Conservation (phyloP, 2,113 vertebrate genomes). For the Macroglossus sobrinus region DNA sequence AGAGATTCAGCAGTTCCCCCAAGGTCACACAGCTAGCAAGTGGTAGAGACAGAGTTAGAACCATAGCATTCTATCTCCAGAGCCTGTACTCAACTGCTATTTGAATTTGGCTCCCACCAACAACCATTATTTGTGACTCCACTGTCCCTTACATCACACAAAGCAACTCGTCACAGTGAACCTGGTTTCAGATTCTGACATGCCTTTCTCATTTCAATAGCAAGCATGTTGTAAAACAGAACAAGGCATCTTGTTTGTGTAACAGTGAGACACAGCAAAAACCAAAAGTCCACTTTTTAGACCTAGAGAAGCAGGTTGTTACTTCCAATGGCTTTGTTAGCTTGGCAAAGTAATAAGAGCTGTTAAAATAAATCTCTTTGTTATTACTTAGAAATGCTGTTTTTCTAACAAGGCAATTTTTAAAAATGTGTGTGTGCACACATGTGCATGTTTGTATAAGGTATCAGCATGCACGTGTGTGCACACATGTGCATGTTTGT, state of each 20-base stretch:
- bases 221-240: not conserved
- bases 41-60: not conserved
- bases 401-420: not conserved
- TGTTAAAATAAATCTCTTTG: not conserved
- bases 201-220: not conserved
- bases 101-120: not conserved
- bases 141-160: not conserved
- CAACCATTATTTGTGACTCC: not conserved
- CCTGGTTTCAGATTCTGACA: not conserved
- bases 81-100: not conserved
- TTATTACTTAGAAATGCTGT: not conserved
- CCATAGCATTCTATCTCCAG: not conserved
- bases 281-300: not conserved
- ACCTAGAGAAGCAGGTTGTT: not conserved
- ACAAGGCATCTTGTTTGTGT: not conserved
- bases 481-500: not conserved
- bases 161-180: not conserved
- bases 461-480: not conserved
- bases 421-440: not conserved
- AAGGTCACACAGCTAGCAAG: not conserved
- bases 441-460: not conserved
- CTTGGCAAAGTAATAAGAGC: not conserved
- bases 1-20: not conserved
- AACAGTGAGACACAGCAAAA: not conserved
- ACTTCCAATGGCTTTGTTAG: not conserved